Evolutionary conservation across 2,888 invertebrate genomes (phyloP).

Genomic region (Himalopsyche japonica): DNA sequence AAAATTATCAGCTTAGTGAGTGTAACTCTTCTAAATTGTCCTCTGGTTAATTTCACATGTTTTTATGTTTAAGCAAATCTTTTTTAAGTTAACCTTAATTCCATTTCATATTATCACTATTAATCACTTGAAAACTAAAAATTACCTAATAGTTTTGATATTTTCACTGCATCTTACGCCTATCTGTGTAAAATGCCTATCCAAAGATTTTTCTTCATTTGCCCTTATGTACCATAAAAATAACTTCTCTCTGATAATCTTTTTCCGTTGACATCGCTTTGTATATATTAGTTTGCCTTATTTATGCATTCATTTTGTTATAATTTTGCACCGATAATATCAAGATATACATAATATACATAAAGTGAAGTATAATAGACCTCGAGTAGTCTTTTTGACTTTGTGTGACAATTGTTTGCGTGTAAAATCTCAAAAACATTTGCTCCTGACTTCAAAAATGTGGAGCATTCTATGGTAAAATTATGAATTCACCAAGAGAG

Average conservation of each 20-base stretch:
- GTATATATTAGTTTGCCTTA: not conserved
- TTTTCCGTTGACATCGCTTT: not conserved
- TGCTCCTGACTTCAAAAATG: not conserved
- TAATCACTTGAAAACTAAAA: not conserved
- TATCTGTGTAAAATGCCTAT: not conserved
- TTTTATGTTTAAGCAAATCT: not conserved
- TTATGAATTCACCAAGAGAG: not conserved
- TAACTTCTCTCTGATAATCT: not conserved
- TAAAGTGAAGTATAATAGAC: not conserved
- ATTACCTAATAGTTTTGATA: not conserved
- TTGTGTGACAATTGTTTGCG: not conserved
- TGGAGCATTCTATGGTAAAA: not conserved
- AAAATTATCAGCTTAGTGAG: not conserved
- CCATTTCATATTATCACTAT: not conserved
- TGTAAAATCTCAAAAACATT: not conserved
- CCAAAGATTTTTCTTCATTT: not conserved
- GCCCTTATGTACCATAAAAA: not conserved
- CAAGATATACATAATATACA: not conserved
- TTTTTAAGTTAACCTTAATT: not conserved
- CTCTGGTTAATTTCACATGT: not conserved
- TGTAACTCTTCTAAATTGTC: not conserved
- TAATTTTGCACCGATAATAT: not conserved
- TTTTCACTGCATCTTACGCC: not conserved
- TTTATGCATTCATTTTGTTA: not conserved
- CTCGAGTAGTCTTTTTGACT: not conserved